These are phyloP conservation scores for Drosophila setifemur DNA, from an alignment of 1,140 invertebrate genomes.

Conservation along the genomic window DNA sequence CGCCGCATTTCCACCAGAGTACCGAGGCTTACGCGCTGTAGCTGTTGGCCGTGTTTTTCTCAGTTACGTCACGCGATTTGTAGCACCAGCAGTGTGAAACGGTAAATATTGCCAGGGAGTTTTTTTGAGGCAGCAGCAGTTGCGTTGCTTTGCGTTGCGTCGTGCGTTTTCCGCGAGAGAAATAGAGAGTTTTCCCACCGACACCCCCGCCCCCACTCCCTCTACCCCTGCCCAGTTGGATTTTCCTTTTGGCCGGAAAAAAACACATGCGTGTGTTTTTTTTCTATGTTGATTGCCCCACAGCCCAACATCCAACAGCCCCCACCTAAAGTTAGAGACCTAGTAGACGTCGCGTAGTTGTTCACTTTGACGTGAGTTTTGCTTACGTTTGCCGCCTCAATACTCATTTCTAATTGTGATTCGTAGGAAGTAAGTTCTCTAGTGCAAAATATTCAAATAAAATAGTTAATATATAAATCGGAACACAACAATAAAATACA, in stretches of 20 bases:
- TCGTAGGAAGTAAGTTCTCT: slow-evolving; percentile 77
- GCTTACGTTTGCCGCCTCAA: slow-evolving; percentile 17
- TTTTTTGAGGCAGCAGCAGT: background rate
- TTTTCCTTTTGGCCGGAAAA: background rate
- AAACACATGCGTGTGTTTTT: slow-evolving; percentile 19
- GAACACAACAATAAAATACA: slow-evolving; percentile 64
- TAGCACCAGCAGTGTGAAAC: too few relatives aligned
- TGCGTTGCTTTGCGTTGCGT: too few relatives aligned
- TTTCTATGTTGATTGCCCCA: too few relatives aligned
- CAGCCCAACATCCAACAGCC: too few relatives aligned
- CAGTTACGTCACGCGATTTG: slow-evolving; percentile 26
- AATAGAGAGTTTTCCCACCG: background rate
- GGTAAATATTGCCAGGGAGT: slow-evolving; percentile 3
- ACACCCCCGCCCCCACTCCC: background rate
- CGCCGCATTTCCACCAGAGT: slow-evolving; percentile 21
- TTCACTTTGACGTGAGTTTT: slow-evolving; percentile 30
- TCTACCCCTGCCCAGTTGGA: too few relatives aligned
- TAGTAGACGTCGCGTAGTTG: slow-evolving; percentile 42
- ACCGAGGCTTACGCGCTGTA: slow-evolving; percentile 18
- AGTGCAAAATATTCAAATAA: slow-evolving; percentile 65
- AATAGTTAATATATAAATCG: slow-evolving; percentile 67
- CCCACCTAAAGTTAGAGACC: too few relatives aligned
- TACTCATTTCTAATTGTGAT: slow-evolving; percentile 77
- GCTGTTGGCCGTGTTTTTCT: background rate
- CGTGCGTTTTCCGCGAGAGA: slow-evolving; percentile 8